phyloP scores from a whole-genome alignment of 2,797 vertebrate genomes.

The Parambassis ranga region DNA sequence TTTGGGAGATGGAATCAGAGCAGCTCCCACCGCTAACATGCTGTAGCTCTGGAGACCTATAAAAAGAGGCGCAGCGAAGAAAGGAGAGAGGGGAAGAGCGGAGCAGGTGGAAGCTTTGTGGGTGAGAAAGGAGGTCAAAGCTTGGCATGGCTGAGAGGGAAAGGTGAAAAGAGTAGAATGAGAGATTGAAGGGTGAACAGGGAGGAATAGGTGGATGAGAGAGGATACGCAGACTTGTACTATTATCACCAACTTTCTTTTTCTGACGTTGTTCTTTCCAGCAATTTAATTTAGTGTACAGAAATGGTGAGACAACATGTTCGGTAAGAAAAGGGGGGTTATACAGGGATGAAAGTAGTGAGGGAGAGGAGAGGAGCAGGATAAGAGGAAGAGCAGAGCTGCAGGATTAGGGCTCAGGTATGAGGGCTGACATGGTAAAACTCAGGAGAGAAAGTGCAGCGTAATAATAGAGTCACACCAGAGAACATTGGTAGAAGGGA shows the following conservation, averaged over 20 bases:
- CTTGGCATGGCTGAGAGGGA: background rate
- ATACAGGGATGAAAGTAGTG: background rate
- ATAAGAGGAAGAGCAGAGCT: conserved; percentile 15
- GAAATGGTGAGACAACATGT: background rate
- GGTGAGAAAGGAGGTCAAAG: conserved; percentile 33
- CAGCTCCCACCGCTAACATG: conserved; percentile 52
- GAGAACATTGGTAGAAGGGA: conserved; percentile 8
- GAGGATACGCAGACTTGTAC: background rate
- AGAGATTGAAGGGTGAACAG: background rate
- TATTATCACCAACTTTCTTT: background rate
- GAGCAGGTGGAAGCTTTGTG: conserved; percentile 9
- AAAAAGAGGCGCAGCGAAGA: conserved; percentile 14
- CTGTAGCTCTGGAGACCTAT: conserved; percentile 39
- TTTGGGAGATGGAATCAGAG: conserved; percentile 74
- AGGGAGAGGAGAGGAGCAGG: conserved; percentile 3
- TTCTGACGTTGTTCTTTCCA: background rate
- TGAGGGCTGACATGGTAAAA: conserved; percentile 5
- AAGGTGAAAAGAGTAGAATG: conserved; percentile 15
- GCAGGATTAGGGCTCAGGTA: conserved; percentile 32
- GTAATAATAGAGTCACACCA: conserved; percentile 42
- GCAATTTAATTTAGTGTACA: background rate
- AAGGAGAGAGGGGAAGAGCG: background rate
- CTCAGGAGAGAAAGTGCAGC: conserved; percentile 9
- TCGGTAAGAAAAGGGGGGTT: background rate
- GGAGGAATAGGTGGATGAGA: conserved; percentile 4